phyloP scores from a whole-genome alignment of 2,113 vertebrate genomes.

The Lipophrys pholis region DNA sequence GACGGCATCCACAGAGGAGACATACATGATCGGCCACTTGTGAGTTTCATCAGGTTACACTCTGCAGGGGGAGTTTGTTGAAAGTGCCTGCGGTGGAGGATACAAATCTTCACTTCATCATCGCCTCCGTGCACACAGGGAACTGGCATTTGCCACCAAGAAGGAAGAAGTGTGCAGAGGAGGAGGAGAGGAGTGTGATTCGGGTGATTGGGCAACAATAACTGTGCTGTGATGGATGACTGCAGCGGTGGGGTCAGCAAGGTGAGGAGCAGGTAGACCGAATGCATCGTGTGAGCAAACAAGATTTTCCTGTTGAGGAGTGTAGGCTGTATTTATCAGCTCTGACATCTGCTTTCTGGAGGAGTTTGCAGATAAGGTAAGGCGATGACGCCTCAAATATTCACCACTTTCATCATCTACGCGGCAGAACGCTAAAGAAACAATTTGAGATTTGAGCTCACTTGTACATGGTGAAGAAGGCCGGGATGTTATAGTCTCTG shows the following conservation, averaged over 20 bases:
- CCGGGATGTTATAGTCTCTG: constrained; percentile 90
- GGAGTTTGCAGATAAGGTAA: constrained; percentile 18
- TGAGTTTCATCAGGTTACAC: constrained; percentile 11
- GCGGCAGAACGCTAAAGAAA: too few species aligned
- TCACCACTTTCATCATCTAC: not conserved
- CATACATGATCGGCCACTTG: constrained; percentile 14
- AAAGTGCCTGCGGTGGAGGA: constrained; percentile 19
- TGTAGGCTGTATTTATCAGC: not conserved
- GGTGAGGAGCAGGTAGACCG: constrained; percentile 8
- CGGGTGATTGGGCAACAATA: not conserved
- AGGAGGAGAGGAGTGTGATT: not conserved
- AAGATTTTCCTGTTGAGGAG: not conserved
- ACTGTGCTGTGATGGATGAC: not conserved
- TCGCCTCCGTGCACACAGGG: constrained; percentile 24
- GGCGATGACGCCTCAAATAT: constrained; percentile 21
- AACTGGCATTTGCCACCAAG: constrained; percentile 4
- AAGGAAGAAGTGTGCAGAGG: constrained; percentile 6
- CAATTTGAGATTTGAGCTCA: constrained; percentile 70
- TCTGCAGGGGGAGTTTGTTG: constrained; percentile 19
- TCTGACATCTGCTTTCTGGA: not conserved
- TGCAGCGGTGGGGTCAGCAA: constrained; percentile 11
- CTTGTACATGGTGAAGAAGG: constrained; percentile 91
- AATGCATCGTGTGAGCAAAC: not conserved
- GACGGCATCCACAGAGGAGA: constrained; percentile 10
- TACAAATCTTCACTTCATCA: constrained; percentile 5